These are phyloP conservation scores for Margaritifera margaritifera DNA, from an alignment of 2,888 invertebrate genomes.

Conservation along the genomic window DNA sequence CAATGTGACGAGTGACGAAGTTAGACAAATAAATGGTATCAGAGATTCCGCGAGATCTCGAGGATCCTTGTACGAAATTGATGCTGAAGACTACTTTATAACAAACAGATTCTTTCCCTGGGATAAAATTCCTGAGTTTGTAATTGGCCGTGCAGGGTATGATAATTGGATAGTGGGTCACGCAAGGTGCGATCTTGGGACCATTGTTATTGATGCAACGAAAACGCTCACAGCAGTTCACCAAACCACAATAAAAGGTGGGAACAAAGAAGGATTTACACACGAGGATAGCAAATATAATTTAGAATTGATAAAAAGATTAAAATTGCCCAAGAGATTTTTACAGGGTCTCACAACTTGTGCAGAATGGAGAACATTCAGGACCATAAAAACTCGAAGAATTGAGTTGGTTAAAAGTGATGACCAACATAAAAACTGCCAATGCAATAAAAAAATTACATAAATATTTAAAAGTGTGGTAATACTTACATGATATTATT, in stretches of 20 bases:
- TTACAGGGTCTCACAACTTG: constrained; percentile 33
- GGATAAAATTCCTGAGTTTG: constrained; percentile 30
- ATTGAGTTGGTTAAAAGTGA: no score
- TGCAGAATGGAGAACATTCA: constrained; percentile 20
- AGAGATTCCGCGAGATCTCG: constrained; percentile 11
- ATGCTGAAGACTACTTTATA: constrained; percentile 42
- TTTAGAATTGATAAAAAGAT: constrained; percentile 25
- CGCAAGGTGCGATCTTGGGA: constrained; percentile 31
- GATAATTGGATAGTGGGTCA: constrained; percentile 43
- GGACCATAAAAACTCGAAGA: background rate
- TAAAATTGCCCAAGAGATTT: constrained; percentile 28
- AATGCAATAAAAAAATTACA: no score
- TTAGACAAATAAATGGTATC: constrained; percentile 13
- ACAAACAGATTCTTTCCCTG: constrained; percentile 36
- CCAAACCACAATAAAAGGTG: constrained; percentile 41
- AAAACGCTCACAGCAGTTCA: constrained; percentile 36
- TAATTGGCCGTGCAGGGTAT: constrained; percentile 38
- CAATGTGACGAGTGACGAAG: constrained; percentile 23
- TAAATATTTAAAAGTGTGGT: no score
- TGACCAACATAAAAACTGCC: no score
- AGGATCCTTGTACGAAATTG: constrained; percentile 32
- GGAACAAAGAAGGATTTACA: constrained; percentile 34
- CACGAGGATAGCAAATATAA: constrained; percentile 27
- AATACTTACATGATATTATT: no score
- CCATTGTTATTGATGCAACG: constrained; percentile 39